Evolutionary conservation across 2,888 invertebrate species (phyloP), one percentile per base, ranked within the genome.

Genomic region (Hipparchia sbordonii): DNA sequence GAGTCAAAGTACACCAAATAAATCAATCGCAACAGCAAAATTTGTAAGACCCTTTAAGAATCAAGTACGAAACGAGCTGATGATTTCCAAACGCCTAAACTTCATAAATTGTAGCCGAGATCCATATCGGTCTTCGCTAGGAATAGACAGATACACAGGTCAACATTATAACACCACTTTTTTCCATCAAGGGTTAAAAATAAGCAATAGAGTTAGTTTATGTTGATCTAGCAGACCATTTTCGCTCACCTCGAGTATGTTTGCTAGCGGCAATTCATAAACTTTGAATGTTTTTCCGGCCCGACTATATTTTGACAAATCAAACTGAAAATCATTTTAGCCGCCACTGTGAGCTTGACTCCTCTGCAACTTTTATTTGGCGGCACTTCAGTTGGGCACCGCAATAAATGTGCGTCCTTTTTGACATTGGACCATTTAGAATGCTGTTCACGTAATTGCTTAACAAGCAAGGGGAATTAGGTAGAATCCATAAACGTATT

Each of bases 291-390:
- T 74, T 70, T 74, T 75, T 70, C 59, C 54, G 56, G 67, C 13
- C 72, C 69, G 45, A 63, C 23, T 74, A 61, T 71, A n/a, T n/a
- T n/a, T 70, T 71, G 74, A 61, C 65, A 72, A 74, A 72, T 63
- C 70, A 71, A 72, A 74, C 70, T 70, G 70, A 65, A 74, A 72
- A 74, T 62, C 54, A 23, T 54, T 57, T 56, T 48, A 67, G 56
- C 48, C 62, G 60, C 54, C 67, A 63, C 67, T 48, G 70, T 65
- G 54, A 61, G 70, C 48, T 76, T 70, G 69, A 69, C 65, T 69
- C 66, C 65, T 69, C 66, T 51, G 60, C 59, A 67, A 68, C 72
- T 74, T 74, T 74, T 72, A 54, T 70, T 74, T 74, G 60, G 65
- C 56, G 67, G 65, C 48, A 68, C 72, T 74, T 57, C 60, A 63